Conservation (phyloP, 2,113 vertebrate species). For the Cricetomys ansorgei region DNA sequence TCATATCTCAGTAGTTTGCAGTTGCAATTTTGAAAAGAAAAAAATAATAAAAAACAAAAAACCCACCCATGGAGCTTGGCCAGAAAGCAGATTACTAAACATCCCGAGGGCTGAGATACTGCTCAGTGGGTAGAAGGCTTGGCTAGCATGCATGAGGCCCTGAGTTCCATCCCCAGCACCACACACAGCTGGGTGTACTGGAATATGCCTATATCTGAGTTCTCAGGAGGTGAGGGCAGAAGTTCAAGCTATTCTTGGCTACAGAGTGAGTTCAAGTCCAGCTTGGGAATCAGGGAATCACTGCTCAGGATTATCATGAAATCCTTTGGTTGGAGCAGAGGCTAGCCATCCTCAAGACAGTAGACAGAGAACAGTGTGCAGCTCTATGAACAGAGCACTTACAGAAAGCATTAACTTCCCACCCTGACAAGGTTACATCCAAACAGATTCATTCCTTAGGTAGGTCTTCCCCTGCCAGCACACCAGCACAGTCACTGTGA, state of each 20-base stretch:
- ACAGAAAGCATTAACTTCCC: not conserved
- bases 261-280: not conserved
- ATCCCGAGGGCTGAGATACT: not conserved
- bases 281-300: not conserved
- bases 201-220: not conserved
- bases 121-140: not conserved
- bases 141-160: not conserved
- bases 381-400: not conserved
- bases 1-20: not conserved
- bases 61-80: too few relatives aligned
- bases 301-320: not conserved
- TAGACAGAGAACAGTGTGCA: not conserved
- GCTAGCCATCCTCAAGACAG: not conserved
- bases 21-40: not conserved
- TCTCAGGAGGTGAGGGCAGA: not conserved
- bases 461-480: conserved; percentile 12
- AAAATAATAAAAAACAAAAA: too few relatives aligned
- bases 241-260: not conserved
- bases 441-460: not conserved
- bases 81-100: not conserved
- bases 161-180: not conserved
- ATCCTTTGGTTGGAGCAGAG: too few relatives aligned
- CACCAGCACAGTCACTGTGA: conserved; percentile 31
- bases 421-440: not conserved
- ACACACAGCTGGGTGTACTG: not conserved